Evolutionary conservation across 1,140 invertebrate genomes (phyloP).

Genomic region (Trichogramma pretiosum): DNA sequence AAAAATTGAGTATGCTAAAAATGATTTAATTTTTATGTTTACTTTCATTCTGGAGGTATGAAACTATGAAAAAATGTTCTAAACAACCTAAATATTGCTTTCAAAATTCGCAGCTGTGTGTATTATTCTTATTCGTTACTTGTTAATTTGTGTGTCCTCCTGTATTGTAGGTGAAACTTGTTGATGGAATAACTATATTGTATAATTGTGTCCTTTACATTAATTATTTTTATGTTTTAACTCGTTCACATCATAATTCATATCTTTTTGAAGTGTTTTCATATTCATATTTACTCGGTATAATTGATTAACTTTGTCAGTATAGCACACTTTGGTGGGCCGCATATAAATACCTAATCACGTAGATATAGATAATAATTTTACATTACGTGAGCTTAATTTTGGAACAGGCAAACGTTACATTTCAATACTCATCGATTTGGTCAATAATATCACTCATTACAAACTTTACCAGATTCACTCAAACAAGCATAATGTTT

Average conservation of each 20-base stretch:
- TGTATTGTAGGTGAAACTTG: background rate
- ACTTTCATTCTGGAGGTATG: too few species aligned
- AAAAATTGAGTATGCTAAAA: too few species aligned
- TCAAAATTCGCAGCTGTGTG: background rate
- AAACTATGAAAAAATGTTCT: too few species aligned
- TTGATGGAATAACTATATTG: too few species aligned
- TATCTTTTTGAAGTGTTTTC: too few species aligned
- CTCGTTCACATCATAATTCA: too few species aligned
- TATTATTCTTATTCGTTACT: too few species aligned
- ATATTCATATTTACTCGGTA: conserved; percentile 6
- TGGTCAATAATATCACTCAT: conserved; percentile 15
- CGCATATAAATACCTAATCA: conserved; percentile 17
- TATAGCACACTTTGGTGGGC: conserved; percentile 34
- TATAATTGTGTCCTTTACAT: conserved; percentile 30
- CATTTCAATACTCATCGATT: conserved; percentile 7
- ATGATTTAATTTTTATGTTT: too few species aligned
- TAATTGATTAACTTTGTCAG: conserved; percentile 24
- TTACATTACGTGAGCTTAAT: too few species aligned
- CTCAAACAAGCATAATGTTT: conserved; percentile 16
- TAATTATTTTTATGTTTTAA: conserved; percentile 15
- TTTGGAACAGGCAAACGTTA: conserved; percentile 14
- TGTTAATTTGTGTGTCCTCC: background rate
- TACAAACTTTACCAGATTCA: conserved; percentile 4
- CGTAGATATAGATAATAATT: background rate
- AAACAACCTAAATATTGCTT: too few species aligned